Evolutionary conservation across 1,140 invertebrate genomes (phyloP).

Genomic region (honey bee (Apis mellifera)): DNA sequence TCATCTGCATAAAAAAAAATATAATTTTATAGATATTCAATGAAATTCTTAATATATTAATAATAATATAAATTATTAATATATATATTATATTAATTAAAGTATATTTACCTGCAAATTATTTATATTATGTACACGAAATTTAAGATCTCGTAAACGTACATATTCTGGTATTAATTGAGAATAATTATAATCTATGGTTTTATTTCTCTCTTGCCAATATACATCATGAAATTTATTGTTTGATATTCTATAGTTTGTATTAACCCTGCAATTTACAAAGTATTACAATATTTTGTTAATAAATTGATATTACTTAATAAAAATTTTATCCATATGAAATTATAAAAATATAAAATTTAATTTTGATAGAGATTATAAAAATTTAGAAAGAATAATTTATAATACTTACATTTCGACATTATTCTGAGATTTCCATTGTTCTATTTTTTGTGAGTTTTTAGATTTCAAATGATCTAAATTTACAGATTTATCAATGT

Average conservation of each 20-base stretch:
- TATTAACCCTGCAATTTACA: neutral
- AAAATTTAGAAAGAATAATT: neutral
- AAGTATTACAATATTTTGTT: neutral
- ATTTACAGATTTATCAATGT: slow-evolving; percentile 28
- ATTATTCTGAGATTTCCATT: neutral
- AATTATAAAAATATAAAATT: neutral
- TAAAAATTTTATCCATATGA: neutral
- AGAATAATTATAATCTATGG: slow-evolving; percentile 67
- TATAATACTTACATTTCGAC: slow-evolving; percentile 33
- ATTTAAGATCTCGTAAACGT: slow-evolving; percentile 70
- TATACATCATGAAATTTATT: slow-evolving; percentile 2
- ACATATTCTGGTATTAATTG: slow-evolving; percentile 71
- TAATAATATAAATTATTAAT: neutral
- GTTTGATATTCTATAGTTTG: neutral
- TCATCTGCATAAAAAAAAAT: slow-evolving; percentile 62
- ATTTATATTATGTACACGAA: slow-evolving; percentile 58
- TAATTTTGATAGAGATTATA: neutral
- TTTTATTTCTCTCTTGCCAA: slow-evolving; percentile 24
- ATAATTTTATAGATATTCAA: neutral
- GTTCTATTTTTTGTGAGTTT: neutral
- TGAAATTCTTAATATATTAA: slow-evolving; percentile 12
- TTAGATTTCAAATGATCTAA: neutral
- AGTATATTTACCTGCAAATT: slow-evolving; percentile 65
- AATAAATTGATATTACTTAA: neutral
- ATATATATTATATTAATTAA: neutral